Evolutionary conservation across 2,113 vertebrate genomes (phyloP), one percentile per base, ranked within the genome.

Genomic region (Dolichallabes microphthalmus): DNA sequence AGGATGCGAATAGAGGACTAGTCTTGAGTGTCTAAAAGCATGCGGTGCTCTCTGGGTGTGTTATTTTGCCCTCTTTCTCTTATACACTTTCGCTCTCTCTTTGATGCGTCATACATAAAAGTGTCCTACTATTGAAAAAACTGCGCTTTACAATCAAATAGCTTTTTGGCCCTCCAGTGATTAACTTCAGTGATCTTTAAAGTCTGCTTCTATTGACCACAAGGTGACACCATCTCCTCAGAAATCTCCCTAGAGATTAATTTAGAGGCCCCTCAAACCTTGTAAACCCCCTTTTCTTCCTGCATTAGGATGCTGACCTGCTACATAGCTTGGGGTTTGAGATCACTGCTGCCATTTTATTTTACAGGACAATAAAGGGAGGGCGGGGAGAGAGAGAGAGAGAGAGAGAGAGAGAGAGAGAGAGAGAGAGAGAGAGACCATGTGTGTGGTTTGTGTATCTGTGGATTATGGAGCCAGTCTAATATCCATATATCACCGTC

Each of bases 211-310:
- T 85, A 84, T 79, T 89, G 90, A 89, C 90, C 90, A 91, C 89
- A 88, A 89, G 88, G 86, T 90, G 90, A 89, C 90, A 89, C 86
- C 74, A 89, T 74, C 86, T 78, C 69, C 85, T 75, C 86, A 89
- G 52, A 88, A 89, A 90, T 88, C 76, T 90, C 89, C 89, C 89
- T 30, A 11, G 90, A 90, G 90, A 89, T 83, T 87, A 71, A 88
- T 84, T 82, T 80, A 64, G n/a, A 82, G 82, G 63, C 32, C 15
- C 39, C 57, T 80, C 39, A 71, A 82, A 66, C 64, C 32, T 50
- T 30, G 15, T 35, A 50, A 87, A 80, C 82, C 80, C 66, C 35
- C 60, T 45, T 84, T 63, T 80, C 57, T 39, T 75, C 30, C 58
- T 77, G 60, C 19, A 82, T 66, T 61, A 75, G 84, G 75, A 87